Percentiles rank a stretch among this genome's conserved stretches.
Evolutionary conservation across 2,113 vertebrate species (phyloP).

Genomic region (Antigone vipio): DNA sequence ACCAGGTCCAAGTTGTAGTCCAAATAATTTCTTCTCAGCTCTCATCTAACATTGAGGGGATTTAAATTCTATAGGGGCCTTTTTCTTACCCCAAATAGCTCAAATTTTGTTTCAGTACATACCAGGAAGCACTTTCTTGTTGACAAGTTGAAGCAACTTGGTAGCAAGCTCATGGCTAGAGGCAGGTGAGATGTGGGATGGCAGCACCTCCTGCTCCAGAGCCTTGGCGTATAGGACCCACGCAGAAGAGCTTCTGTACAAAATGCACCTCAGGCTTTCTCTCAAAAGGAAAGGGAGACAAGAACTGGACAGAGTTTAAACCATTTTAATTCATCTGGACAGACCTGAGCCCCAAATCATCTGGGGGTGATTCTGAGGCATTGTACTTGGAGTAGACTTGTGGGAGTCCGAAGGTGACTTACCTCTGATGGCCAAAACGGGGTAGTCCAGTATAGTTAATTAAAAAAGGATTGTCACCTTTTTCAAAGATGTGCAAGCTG

Average conservation of each 20-base stretch:
- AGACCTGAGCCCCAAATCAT: background rate
- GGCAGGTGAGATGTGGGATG: rapidly evolving
- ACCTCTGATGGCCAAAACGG: background rate
- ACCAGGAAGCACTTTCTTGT: background rate
- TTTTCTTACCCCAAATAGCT: background rate
- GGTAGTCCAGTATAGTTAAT: background rate
- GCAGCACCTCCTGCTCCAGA: background rate
- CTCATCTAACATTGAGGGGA: background rate
- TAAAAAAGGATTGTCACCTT: background rate
- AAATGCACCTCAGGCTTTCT: background rate
- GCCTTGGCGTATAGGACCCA: background rate
- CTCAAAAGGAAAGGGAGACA: background rate
- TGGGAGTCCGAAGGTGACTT: background rate
- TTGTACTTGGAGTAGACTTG: background rate
- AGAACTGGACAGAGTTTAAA: background rate
- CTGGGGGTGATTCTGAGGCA: background rate
- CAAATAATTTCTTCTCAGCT: background rate
- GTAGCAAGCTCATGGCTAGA: background rate
- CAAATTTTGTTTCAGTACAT: background rate
- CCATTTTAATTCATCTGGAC: background rate
- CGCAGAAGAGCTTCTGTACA: background rate
- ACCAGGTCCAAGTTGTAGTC: background rate
- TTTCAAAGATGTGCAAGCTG: background rate
- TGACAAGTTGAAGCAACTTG: background rate
- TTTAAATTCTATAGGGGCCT: background rate